phyloP scores from a whole-genome alignment of 2,797 vertebrate genomes.

The Micropoecilia bifurca region DNA sequence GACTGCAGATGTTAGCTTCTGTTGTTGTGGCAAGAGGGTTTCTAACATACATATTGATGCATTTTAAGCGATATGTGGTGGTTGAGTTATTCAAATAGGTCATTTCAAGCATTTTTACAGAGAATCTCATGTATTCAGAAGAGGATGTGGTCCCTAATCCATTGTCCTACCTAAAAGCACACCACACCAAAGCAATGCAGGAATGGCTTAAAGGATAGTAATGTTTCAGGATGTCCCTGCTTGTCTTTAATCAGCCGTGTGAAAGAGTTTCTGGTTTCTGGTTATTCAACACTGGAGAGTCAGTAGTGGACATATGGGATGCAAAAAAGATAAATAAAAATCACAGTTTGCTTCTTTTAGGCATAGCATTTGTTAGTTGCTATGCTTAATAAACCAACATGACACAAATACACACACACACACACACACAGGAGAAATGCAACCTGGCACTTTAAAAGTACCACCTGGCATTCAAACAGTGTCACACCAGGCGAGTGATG shows the following conservation, averaged over 20 bases:
- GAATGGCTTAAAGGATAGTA: neutral
- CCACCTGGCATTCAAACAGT: neutral
- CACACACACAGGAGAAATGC: neutral
- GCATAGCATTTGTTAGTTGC: neutral
- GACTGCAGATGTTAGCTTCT: neutral
- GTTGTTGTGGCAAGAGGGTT: neutral
- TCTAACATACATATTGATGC: neutral
- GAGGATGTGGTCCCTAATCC: neutral
- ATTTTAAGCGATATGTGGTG: neutral
- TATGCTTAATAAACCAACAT: neutral
- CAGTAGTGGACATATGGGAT: neutral
- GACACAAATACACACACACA: neutral
- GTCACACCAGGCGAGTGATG: neutral
- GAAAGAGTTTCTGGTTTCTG: neutral
- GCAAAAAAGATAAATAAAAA: neutral
- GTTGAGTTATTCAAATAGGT: neutral
- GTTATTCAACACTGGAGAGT: neutral
- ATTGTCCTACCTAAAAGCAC: neutral
- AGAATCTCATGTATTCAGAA: neutral
- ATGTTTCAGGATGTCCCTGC: neutral
- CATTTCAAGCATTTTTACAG: neutral
- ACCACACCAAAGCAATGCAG: neutral
- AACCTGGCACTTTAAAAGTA: neutral
- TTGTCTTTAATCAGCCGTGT: neutral
- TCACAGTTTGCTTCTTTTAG: neutral